phyloP scores from a whole-genome alignment of 37 sponge, comb jelly and placozoan genomes.

The Eunapius fragilis region DNA sequence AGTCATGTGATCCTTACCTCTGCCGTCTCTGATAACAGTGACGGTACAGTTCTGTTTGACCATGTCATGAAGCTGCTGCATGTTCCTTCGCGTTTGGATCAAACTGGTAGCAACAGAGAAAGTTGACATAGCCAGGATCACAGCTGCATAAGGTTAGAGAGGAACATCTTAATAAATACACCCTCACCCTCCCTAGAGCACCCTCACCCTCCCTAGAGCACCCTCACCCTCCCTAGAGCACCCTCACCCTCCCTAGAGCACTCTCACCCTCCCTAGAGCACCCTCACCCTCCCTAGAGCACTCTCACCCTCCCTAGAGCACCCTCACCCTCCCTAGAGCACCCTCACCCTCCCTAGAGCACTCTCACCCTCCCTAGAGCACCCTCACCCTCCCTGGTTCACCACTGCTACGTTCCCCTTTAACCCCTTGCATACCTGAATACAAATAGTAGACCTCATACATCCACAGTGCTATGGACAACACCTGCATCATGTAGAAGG shows the following conservation, averaged over 20 bases:
- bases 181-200: too few relatives aligned
- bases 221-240: too few relatives aligned
- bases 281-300: too few relatives aligned
- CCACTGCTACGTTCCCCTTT: too few relatives aligned
- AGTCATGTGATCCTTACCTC: slow-evolving; percentile 26
- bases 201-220: too few relatives aligned
- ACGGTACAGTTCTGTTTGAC: slow-evolving; percentile 28
- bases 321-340: too few relatives aligned
- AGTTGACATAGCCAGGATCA: slow-evolving; percentile 52
- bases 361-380: too few relatives aligned
- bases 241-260: too few relatives aligned
- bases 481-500: slow-evolving; percentile 80
- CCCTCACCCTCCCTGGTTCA: too few relatives aligned
- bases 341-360: too few relatives aligned
- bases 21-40: slow-evolving; percentile 51
- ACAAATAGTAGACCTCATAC: slow-evolving; percentile 67
- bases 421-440: slow-evolving; percentile 39
- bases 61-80: slow-evolving; percentile 71
- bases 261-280: too few relatives aligned
- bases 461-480: slow-evolving; percentile 62
- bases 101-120: slow-evolving; percentile 68
- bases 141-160: slow-evolving; percentile 38
- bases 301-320: too few relatives aligned
- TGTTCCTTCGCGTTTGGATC: slow-evolving; percentile 47
- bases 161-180: background rate